Conservation (phyloP, 1,140 invertebrate species). For the Drosophila azteca region DNA sequence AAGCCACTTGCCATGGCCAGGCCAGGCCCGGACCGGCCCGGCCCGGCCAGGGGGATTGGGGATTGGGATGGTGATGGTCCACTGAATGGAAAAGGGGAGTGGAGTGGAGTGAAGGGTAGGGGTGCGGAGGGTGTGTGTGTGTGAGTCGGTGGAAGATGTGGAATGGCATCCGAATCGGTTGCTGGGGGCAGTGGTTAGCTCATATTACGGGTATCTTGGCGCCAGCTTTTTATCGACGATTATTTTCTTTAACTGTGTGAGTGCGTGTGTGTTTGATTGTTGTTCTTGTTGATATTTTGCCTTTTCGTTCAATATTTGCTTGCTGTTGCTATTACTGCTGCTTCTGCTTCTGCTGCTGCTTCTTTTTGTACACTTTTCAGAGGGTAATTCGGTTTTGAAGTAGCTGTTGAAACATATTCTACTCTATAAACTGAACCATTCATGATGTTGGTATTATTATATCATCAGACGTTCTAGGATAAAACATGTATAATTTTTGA, state of each 20-base stretch:
- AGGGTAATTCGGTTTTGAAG: no score
- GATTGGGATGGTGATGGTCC: neutral
- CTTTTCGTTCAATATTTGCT: conserved; percentile 80
- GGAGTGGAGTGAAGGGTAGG: no score
- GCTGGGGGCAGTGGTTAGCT: conserved; percentile 76
- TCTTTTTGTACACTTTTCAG: no score
- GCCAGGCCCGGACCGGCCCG: no score
- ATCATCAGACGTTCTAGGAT: no score
- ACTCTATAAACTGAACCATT: no score
- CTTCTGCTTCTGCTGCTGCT: no score
- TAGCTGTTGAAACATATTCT: no score
- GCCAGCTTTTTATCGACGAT: conserved; percentile 81
- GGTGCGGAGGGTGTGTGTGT: conserved; percentile 2
- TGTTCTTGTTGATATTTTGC: conserved; percentile 57
- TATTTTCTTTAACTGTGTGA: conserved; percentile 71
- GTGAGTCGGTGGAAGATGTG: conserved; percentile 1
- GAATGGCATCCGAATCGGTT: conserved; percentile 27
- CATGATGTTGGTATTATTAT: no score
- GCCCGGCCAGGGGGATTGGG: conserved; percentile 16
- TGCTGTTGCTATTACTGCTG: conserved; percentile 56
- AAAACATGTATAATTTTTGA: no score
- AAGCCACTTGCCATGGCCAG: conserved; percentile 64
- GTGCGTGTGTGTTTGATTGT: conserved; percentile 34
- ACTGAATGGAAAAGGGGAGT: neutral
- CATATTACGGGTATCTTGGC: conserved; percentile 81